Evolutionary conservation across 2,888 invertebrate species (phyloP), one percentile per base, ranked within the genome.

Genomic region (Mycogona germanica): DNA sequence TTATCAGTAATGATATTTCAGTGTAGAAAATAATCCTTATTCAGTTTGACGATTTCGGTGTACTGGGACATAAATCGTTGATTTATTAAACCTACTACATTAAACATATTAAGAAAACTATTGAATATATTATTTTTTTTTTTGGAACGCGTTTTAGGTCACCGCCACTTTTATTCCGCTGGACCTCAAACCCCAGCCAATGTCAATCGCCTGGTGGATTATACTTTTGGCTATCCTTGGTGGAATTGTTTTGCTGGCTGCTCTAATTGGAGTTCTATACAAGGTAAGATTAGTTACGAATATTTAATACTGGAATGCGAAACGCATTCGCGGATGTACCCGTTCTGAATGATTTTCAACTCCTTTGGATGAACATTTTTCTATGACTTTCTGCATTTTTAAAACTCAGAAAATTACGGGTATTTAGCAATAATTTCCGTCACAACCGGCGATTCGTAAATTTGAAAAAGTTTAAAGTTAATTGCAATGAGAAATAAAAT

Each of bases 141-240:
- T 30, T 29, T 17, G 9, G 21, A 17, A 28, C 6, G 35, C n/a
- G 14, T 32, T 48, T 40, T 23, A 54, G 54, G 49, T 54, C 9
- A 3, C 38, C 2, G 41, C 54, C 19, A 41, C 25, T 29, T 49
- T 54, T 25, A 17, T 54, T n/a, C 54, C 54, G 5, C 47, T 19
- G 25, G 54, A 49, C 21, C 23, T 54, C 14, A 40, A 32, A 17
- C 54, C 41, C 2, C 54, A 54, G 23, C 29, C 54, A 6, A 19
- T 9, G 6, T 21, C 26, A n/a, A 30, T 54, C n/a, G 28, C 54
- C 17, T n/a, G 14, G 12, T 54, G 54, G 54, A 41, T 54, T 19
- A 49, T 49, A 17, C 28, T 49, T 5, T n/a, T 54, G 14, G 54
- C 54, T 1, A 30, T 54, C 3, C 7, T 54, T 12, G 54, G 40